Conservation (phyloP, 2,797 vertebrate genomes). For the Microhierax caerulescens region DNA sequence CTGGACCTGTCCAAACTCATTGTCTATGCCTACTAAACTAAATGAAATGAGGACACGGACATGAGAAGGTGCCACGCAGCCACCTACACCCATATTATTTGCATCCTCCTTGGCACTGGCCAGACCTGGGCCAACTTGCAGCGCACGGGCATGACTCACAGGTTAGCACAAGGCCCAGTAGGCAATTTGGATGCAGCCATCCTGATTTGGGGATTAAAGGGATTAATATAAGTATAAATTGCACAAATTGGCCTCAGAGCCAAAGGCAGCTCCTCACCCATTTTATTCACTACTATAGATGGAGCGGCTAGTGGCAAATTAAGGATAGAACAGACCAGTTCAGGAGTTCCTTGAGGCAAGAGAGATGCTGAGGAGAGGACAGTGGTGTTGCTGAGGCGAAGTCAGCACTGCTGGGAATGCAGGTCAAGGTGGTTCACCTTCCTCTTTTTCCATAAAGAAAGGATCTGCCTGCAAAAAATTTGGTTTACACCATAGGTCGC, state of each 20-base stretch:
- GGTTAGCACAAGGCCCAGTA: not conserved
- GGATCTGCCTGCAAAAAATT: not conserved
- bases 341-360: not conserved
- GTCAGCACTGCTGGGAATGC: not conserved
- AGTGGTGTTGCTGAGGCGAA: not conserved
- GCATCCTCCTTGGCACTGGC: not conserved
- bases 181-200: not conserved
- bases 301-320: not conserved
- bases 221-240: not conserved
- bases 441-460: not conserved
- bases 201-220: not conserved
- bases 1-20: not conserved
- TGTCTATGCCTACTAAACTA: not conserved
- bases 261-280: not conserved
- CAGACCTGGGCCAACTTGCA: not conserved
- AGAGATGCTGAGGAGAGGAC: not conserved
- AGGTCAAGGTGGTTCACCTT: not conserved
- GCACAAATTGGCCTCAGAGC: not conserved
- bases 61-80: not conserved
- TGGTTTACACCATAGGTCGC: not conserved
- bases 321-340: too few species aligned
- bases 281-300: not conserved
- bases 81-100: not conserved
- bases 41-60: not conserved
- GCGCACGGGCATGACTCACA: rapidly evolving